Evolutionary conservation across 92 coral and sea anemone species (phyloP).

Genomic region (Epizoanthus illoricatus): DNA sequence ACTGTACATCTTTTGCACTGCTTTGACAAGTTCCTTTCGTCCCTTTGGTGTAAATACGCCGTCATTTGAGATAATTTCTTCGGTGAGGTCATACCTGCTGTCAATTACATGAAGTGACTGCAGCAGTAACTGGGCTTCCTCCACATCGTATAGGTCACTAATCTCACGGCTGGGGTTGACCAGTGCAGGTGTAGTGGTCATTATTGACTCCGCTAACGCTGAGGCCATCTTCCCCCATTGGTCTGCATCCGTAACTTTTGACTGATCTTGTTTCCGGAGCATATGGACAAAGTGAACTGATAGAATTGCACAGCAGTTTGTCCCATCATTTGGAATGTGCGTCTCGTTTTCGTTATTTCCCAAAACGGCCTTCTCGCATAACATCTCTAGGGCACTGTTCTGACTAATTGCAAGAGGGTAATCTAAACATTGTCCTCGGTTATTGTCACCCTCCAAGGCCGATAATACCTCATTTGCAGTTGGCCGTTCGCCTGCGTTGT

Average conservation of each 20-base stretch:
- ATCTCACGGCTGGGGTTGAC: conserved; percentile 13
- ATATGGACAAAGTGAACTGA: conserved; percentile 51
- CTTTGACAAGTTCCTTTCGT: conserved; percentile 27
- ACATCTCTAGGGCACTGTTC: conserved; percentile 54
- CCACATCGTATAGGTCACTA: conserved; percentile 11
- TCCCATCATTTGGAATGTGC: conserved; percentile 49
- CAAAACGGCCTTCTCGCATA: conserved; percentile 6
- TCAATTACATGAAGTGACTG: neutral
- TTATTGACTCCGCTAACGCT: conserved; percentile 1
- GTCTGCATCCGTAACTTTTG: conserved; percentile 23
- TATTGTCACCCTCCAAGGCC: conserved; percentile 33
- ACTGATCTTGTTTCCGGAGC: conserved; percentile 45
- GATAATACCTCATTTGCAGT: conserved; percentile 20
- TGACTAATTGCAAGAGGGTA: conserved; percentile 61
- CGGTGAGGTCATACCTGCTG: conserved; percentile 10
- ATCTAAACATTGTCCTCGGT: conserved; percentile 38
- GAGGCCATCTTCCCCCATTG: conserved; percentile 45
- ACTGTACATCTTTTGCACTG: conserved; percentile 26
- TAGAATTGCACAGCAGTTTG: conserved; percentile 67
- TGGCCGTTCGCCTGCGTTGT: conserved; percentile 33
- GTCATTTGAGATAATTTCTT: neutral
- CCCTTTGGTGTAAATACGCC: too few relatives aligned
- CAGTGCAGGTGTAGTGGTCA: conserved; percentile 16
- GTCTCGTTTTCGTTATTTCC: too few relatives aligned
- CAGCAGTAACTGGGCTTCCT: conserved; percentile 11